Evolutionary conservation across 2,797 vertebrate species (phyloP).

Genomic region (Thamnophis elegans): DNA sequence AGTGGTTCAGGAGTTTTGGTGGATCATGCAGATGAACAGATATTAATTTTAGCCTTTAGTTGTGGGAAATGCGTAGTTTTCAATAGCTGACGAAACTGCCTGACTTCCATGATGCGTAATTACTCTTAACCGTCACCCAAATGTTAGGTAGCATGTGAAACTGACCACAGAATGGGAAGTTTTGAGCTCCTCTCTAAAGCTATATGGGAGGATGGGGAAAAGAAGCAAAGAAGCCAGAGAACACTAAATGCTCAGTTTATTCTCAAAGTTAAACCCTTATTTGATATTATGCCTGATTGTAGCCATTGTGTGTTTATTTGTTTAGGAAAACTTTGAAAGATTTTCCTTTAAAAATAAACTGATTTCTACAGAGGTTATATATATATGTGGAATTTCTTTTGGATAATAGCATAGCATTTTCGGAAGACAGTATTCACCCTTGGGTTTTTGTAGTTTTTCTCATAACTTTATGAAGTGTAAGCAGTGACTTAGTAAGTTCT

Average conservation of each 20-base stretch:
- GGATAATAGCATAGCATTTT: conserved; percentile 62
- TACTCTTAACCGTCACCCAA: not conserved
- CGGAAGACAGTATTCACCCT: conserved; percentile 60
- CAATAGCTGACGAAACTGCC: not conserved
- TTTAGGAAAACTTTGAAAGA: conserved; percentile 8
- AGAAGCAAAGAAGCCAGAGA: not conserved
- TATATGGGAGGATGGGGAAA: not conserved
- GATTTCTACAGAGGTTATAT: not conserved
- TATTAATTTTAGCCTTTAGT: not conserved
- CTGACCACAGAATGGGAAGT: not conserved
- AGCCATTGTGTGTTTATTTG: not conserved
- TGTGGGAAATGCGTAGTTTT: not conserved
- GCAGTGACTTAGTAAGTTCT: conserved; percentile 76
- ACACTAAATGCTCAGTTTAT: not conserved
- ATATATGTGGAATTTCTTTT: conserved; percentile 25
- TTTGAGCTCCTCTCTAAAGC: not conserved
- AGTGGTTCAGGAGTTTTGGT: not conserved
- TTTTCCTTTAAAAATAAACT: conserved; percentile 12
- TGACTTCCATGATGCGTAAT: not conserved
- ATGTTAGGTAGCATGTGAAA: not conserved
- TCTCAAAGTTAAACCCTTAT: not conserved
- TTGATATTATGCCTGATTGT: conserved; percentile 16
- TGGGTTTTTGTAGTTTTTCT: conserved; percentile 60
- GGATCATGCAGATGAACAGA: not conserved
- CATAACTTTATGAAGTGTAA: conserved; percentile 64